Base-by-base conservation (phyloP, 2,113 vertebrate species). In the Chaetodon auriga region DNA sequence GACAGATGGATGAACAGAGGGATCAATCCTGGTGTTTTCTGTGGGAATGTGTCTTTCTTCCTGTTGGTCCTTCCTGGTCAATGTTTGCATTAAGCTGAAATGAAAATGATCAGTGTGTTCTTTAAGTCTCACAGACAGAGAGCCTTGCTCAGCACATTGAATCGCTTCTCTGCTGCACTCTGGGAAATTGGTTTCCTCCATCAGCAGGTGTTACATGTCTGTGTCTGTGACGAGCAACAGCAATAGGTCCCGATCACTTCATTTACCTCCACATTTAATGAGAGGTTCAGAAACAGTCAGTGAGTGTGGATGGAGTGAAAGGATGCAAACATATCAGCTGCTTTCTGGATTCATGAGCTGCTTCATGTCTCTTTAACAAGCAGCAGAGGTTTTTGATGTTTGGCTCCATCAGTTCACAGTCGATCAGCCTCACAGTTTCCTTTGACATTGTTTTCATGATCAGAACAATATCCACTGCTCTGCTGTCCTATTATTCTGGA, bases 401-500 rank as follows among this genome's bases (percentile, higher is more conserved):
- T 48, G 63, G 11, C 48, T 53, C 35, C 7, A 19, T 43, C 48
- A 48, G 21, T 55, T 76, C 46, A 38, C 15, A 64, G 73, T 55
- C 30, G 30, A 55, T 64, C 74, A 35, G 14, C 60, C 45, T 63
- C 35, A 66, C 51, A 46, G 51, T 66, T 36, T 51, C 4, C n/a
- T n/a, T 0, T 38, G 38, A 7, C 53, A 53, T 61, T 61, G 71
- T 74, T 45, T 54, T 41, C 45, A 45, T 68, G 38, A 63, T 6
- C 49, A 19, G 0, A 15, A 21, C 8, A 21, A n/a, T 55, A 41
- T 54, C 83, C 54, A 43, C 65, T 14, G 78, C 0, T 57, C 64
- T 64, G 55, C 8, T 63, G 41, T 75, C 1, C 72, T 68, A 53
- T 75, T 65, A 78, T 82, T 76, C 12, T 51, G n/a, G 30, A 30